A percentile compares a stretch with the other conserved stretches of the same genome.
Evolutionary conservation across 2,113 vertebrate species (phyloP).

Genomic region (Eulemur macaco): DNA sequence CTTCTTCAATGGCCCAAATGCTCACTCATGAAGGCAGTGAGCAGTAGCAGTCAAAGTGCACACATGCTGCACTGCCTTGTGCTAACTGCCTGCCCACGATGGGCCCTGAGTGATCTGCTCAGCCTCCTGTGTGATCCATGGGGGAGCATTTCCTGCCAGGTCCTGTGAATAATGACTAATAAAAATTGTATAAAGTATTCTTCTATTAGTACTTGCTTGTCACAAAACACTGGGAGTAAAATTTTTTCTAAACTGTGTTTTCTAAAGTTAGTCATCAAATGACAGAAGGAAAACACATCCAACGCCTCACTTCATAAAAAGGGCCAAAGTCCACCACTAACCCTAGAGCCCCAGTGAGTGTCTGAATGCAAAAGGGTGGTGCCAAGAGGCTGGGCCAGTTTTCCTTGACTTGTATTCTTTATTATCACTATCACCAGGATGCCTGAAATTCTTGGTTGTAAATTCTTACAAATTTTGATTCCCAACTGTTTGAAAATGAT

Average conservation of each 20-base stretch:
- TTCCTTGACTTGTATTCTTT: neutral
- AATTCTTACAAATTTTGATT: neutral
- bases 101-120: neutral
- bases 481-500: neutral
- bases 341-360: rapidly evolving
- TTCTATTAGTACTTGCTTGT: neutral
- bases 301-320: neutral
- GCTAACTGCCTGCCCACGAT: rapidly evolving
- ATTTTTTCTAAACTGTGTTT: neutral
- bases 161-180: neutral
- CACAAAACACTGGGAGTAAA: neutral
- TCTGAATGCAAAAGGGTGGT: neutral
- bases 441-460: neutral
- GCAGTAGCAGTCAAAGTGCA: rapidly evolving
- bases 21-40: rapidly evolving
- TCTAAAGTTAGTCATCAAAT: neutral
- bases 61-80: neutral
- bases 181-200: too few species aligned
- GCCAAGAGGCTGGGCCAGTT: too few species aligned
- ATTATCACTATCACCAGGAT: neutral
- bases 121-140: rapidly evolving
- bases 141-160: neutral
- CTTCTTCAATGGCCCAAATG: neutral
- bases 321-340: neutral
- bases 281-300: neutral